Percentiles rank a stretch among this genome's conserved stretches.
Conservation (phyloP, 2,113 vertebrate genomes). For the Petrocephalus microphthalmus region DNA sequence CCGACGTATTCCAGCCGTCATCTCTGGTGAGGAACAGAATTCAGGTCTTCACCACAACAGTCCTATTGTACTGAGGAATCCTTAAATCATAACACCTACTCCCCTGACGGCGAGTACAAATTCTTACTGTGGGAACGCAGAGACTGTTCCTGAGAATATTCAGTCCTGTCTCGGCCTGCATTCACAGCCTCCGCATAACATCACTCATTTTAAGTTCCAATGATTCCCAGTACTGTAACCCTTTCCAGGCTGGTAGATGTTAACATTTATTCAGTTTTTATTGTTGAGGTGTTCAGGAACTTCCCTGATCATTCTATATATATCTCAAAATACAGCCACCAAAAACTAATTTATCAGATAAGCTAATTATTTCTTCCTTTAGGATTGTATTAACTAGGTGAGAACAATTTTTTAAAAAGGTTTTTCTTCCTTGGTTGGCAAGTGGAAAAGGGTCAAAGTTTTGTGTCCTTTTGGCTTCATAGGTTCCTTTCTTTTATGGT, state of each 20-base stretch:
- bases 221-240: not conserved
- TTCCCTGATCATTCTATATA: not conserved
- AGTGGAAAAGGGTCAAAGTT: not conserved
- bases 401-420: not conserved
- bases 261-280: not conserved
- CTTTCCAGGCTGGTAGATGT: not conserved
- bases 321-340: not conserved
- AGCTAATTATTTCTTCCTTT: not conserved
- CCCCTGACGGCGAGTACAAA: not conserved
- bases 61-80: not conserved
- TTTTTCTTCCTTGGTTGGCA: not conserved
- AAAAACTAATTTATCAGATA: not conserved
- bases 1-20: not conserved
- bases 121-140: not conserved
- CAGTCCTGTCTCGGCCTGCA: not conserved
- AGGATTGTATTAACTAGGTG: not conserved
- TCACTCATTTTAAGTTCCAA: not conserved
- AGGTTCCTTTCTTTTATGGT: no score
- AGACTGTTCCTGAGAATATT: not conserved
- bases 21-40: not conserved
- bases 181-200: not conserved
- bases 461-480: not conserved
- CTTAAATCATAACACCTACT: not conserved
- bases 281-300: not conserved
- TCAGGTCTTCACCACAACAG: not conserved